phyloP scores from a whole-genome alignment of 2,888 invertebrate genomes.

The Tenodera sinensis region DNA sequence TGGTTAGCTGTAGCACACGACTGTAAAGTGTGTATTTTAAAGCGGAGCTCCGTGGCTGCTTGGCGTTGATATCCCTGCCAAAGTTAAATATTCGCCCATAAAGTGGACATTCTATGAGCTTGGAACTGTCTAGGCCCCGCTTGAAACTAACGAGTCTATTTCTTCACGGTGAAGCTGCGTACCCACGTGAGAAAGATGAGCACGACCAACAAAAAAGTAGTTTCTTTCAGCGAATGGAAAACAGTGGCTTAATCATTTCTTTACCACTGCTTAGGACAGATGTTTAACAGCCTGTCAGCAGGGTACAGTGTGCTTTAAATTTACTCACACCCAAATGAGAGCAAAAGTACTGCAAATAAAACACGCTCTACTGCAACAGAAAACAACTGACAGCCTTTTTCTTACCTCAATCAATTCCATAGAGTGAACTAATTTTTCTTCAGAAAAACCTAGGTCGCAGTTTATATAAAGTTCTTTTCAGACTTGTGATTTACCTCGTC shows the following conservation, averaged over 20 bases:
- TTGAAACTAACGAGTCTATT: background rate
- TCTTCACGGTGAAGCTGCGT: background rate
- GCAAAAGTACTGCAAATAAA: background rate
- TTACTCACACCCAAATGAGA: background rate
- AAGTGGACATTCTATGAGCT: background rate
- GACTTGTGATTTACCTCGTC: too few species aligned
- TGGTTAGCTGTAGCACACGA: background rate
- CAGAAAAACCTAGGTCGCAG: too few species aligned
- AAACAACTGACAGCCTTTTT: too few species aligned
- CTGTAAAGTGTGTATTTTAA: constrained; percentile 9
- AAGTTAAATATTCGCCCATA: background rate
- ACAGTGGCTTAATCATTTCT: background rate
- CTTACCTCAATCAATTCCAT: too few species aligned
- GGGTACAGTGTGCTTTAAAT: background rate
- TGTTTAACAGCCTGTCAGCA: background rate
- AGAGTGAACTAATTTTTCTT: too few species aligned
- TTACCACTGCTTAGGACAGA: background rate
- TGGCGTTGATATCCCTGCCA: background rate
- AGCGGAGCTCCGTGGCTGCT: background rate
- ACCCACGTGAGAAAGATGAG: background rate
- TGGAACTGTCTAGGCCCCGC: background rate
- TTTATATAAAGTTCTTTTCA: too few species aligned
- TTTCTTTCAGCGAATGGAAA: background rate
- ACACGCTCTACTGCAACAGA: background rate
- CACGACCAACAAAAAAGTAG: too few species aligned